Base-by-base conservation (phyloP, 92 coral and sea anemone genomes). In the Chrysogorgia sp. region DNA sequence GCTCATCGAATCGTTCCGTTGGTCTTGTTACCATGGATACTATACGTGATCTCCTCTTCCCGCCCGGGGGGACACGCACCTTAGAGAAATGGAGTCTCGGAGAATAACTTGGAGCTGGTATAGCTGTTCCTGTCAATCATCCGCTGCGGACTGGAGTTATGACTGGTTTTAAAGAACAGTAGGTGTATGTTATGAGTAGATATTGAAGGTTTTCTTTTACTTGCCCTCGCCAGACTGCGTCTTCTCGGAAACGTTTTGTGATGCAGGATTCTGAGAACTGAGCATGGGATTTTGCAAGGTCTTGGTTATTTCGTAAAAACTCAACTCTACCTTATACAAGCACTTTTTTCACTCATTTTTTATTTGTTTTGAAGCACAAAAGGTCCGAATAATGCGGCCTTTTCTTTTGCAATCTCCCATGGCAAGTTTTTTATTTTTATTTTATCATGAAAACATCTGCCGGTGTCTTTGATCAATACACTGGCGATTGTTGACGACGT, bases 41-140 rank as follows among this genome's bases (percentile, higher is more conserved):
- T 69, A 41, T 69, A 49, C 59, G 76, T 45, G 59, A 69, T 31
- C 45, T 58, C 59, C 32, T 21, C 76, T 22, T 58, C 33, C 40
- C 76, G 25, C 76, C 76, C 76, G 37, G 34, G 40, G 30, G 76
- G 59, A 58, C 59, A 69, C 59, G 34, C 59, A 69, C 34, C 28
- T 49, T 45, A 26, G 76, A 69, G 76, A 69, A 69, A 35, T 69
- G 76, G 76, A 69, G 14, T 69, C 76, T 69, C 76, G 60, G 76
- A 45, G 17, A 31, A 37, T 31, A 47, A 69, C 60, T 45, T 45
- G 61, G 28, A 28, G 31, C 5, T 19, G 45, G 7, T 5, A 59
- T 37, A 65, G 72, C 25, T 65, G 72, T 65, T 65, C n/a, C 69
- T 14, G 43, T 63, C 19, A 17, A 17, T 10, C 71, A 20, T 7